Evolutionary conservation across 2,888 invertebrate species (phyloP).

Genomic region (Diabrotica balteata): DNA sequence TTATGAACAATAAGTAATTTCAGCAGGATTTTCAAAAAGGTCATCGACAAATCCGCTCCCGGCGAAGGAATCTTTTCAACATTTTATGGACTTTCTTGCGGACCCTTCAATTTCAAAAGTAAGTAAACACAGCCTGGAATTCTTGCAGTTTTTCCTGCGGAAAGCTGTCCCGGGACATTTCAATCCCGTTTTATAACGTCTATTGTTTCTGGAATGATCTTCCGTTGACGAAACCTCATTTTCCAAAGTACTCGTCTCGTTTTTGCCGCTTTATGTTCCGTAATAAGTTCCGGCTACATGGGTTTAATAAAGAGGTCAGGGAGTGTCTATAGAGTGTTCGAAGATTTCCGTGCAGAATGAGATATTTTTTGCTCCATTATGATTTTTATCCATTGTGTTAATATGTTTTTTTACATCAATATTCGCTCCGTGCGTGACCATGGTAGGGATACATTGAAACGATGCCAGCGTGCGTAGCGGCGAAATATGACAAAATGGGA

Average conservation of each 20-base stretch:
- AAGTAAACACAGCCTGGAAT: background rate
- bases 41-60: background rate
- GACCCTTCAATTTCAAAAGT: background rate
- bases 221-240: constrained; percentile 6
- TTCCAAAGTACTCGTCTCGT: background rate
- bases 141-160: background rate
- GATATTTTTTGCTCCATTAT: too few relatives aligned
- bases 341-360: too few relatives aligned
- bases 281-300: background rate
- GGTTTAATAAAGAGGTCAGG: too few relatives aligned
- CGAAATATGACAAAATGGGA: too few relatives aligned
- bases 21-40: background rate
- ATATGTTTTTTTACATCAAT: too few relatives aligned
- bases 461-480: too few relatives aligned
- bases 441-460: too few relatives aligned
- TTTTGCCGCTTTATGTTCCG: background rate
- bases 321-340: too few relatives aligned
- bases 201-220: background rate
- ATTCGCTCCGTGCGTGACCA: too few relatives aligned
- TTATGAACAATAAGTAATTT: too few relatives aligned
- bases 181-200: background rate
- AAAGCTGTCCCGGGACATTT: background rate
- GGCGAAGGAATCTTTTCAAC: constrained; percentile 2
- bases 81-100: background rate
- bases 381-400: too few relatives aligned